phyloP scores from a whole-genome alignment of 2,113 vertebrate genomes.

The Oncorhynchus clarkii region DNA sequence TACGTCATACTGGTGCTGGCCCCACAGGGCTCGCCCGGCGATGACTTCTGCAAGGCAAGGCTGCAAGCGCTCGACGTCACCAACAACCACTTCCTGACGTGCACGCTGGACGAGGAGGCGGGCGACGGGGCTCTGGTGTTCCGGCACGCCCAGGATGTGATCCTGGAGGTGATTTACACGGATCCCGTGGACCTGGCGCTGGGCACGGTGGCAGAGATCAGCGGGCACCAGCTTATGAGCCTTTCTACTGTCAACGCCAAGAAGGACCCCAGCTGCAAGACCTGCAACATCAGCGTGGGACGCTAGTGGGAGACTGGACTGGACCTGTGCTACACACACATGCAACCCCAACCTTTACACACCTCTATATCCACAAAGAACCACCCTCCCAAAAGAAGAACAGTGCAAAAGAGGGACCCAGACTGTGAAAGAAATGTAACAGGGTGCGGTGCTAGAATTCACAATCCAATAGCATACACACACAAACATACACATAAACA shows the following conservation, averaged over 20 bases:
- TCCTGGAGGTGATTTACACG: conserved; percentile 98
- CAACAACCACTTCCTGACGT: conserved; percentile 96
- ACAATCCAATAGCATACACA: conserved; percentile 42
- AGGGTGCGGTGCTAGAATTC: conserved; percentile 13
- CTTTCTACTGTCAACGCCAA: conserved; percentile 96
- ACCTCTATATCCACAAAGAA: conserved; percentile 41
- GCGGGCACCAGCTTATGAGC: conserved; percentile 97
- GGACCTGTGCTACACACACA: too few species aligned
- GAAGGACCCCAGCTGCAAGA: conserved; percentile 99
- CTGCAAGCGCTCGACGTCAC: conserved; percentile 89
- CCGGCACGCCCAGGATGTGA: conserved; percentile 96
- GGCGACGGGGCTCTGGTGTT: conserved; percentile 85
- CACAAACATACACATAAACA: conserved; percentile 58
- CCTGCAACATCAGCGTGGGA: conserved; percentile 98
- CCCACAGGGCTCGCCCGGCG: conserved; percentile 87
- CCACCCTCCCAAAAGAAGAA: conserved; percentile 39
- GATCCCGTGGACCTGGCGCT: conserved; percentile 90
- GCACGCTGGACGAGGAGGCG: conserved; percentile 71
- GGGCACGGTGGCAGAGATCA: conserved; percentile 94
- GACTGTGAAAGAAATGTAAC: background rate
- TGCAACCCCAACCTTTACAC: too few species aligned
- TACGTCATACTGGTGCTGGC: conserved; percentile 96
- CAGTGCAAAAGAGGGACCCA: conserved; percentile 1
- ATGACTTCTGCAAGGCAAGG: conserved; percentile 95
- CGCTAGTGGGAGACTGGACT: conserved; percentile 72